phyloP scores from a whole-genome alignment of 2,797 vertebrate genomes.

The Ambastaia sidthimunki region DNA sequence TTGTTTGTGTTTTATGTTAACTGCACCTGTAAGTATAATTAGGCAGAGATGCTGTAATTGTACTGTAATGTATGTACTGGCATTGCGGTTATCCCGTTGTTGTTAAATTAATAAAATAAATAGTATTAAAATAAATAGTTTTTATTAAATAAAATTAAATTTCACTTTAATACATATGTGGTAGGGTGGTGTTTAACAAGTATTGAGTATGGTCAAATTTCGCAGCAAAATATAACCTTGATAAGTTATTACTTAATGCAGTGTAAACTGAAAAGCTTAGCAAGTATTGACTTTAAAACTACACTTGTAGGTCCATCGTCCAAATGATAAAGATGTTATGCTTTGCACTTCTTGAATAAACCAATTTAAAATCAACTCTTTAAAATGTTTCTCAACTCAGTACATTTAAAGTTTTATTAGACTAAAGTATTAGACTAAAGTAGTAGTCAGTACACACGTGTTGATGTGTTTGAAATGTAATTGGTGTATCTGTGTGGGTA shows the following conservation, averaged over 20 bases:
- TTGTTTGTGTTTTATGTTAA: neutral
- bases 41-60: neutral
- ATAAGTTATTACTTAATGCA: too few species aligned
- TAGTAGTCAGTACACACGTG: neutral
- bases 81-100: neutral
- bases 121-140: too few species aligned
- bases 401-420: too few species aligned
- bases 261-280: neutral
- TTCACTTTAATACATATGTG: neutral
- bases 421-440: too few species aligned
- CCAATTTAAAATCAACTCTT: too few species aligned
- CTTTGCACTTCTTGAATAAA: too few species aligned
- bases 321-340: too few species aligned
- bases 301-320: neutral
- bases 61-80: neutral
- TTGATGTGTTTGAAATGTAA: neutral
- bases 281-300: neutral
- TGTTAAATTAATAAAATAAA: too few species aligned
- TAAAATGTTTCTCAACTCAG: too few species aligned
- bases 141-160: too few species aligned
- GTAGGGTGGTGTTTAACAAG: neutral
- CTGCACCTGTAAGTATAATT: neutral
- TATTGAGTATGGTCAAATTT: conserved; percentile 2
- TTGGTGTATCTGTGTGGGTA: neutral
- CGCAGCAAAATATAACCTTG: neutral